Percentiles rank a stretch among this genome's conserved stretches.
phyloP scores from a whole-genome alignment of 2,113 vertebrate genomes.

The Paedocypris sp. region DNA sequence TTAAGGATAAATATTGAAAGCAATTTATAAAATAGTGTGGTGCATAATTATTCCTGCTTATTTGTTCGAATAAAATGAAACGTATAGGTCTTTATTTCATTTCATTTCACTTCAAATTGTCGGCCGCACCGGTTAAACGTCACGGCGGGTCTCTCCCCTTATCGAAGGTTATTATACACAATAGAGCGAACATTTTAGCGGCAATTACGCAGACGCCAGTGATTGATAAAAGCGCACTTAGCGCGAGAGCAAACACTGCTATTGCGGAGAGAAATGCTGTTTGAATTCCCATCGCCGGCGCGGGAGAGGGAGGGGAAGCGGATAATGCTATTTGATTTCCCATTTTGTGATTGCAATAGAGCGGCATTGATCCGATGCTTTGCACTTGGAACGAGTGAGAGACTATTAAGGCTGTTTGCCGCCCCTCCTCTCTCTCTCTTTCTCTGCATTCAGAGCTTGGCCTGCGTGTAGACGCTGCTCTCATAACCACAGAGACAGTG shows the following conservation, averaged over 20 bases:
- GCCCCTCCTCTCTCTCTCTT: conserved; percentile 63
- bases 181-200: conserved; percentile 76
- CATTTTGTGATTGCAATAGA: conserved; percentile 97
- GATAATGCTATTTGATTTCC: conserved; percentile 98
- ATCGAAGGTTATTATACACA: conserved; percentile 64
- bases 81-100: conserved; percentile 34
- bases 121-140: conserved; percentile 58
- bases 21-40: too few species aligned
- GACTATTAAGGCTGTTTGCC: conserved; percentile 95
- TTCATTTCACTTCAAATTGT: conserved; percentile 45
- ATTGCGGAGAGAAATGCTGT: conserved; percentile 77
- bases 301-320: conserved; percentile 43
- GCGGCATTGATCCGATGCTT: conserved; percentile 93
- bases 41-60: too few species aligned
- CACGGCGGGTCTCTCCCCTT: conserved; percentile 57
- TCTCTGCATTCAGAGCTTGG: conserved; percentile 69
- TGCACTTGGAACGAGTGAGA: conserved; percentile 82
- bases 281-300: conserved; percentile 80
- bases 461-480: conserved; percentile 80
- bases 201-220: conserved; percentile 79
- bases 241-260: conserved; percentile 84
- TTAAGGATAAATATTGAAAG: too few species aligned
- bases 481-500: conserved; percentile 94
- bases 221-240: conserved; percentile 96
- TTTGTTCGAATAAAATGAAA: too few species aligned